phyloP scores from a whole-genome alignment of 2,797 vertebrate genomes.

The Sebastes iracundus region DNA sequence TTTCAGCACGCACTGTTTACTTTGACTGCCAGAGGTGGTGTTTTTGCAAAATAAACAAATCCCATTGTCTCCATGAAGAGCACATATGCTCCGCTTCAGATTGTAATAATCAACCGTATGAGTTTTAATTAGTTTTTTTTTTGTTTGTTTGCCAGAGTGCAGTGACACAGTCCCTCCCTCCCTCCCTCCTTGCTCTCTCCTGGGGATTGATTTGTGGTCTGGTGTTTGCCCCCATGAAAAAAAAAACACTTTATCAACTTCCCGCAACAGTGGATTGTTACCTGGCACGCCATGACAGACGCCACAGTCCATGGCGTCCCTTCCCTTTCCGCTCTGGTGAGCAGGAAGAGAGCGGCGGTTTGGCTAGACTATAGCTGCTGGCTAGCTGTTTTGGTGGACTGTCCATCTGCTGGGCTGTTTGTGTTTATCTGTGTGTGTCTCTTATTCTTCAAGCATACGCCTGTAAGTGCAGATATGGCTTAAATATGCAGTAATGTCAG shows the following conservation, averaged over 20 bases:
- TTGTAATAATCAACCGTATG: constrained; percentile 17
- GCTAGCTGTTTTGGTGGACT: constrained; percentile 9
- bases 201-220: constrained; percentile 20
- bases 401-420: constrained; percentile 17
- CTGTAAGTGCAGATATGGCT: neutral
- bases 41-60: constrained; percentile 27
- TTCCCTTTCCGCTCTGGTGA: constrained; percentile 52
- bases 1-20: neutral
- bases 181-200: neutral
- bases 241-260: constrained; percentile 40
- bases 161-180: neutral
- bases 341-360: constrained; percentile 15
- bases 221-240: neutral
- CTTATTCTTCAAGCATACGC: neutral
- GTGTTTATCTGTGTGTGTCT: neutral
- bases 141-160: neutral
- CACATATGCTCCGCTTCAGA: constrained; percentile 9
- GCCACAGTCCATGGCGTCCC: constrained; percentile 23
- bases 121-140: constrained; percentile 13
- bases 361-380: constrained; percentile 17
- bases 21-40: neutral
- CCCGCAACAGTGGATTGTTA: constrained; percentile 40
- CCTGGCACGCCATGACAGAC: constrained; percentile 55
- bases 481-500: neutral
- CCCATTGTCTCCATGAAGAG: constrained; percentile 23